Percentiles rank a stretch among this genome's conserved stretches.
These are phyloP conservation scores for Heliothis peltigera DNA, from an alignment of 2,888 invertebrate species.

Conservation along the genomic window DNA sequence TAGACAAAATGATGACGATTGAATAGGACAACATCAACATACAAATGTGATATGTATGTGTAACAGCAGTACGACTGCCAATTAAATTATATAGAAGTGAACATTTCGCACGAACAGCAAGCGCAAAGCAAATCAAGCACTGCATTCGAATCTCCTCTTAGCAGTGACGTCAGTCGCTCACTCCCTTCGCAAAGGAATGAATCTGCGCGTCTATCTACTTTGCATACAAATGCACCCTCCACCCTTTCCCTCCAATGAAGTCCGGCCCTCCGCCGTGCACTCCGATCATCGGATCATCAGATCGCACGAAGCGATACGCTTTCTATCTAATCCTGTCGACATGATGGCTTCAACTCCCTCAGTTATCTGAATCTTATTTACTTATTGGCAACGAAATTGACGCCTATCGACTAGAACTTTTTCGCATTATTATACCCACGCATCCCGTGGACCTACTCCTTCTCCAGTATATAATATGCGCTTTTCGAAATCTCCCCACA, in stretches of 20 bases:
- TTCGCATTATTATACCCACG: too few species aligned
- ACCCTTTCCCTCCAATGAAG: constrained; percentile 14
- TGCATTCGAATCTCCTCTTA: neutral
- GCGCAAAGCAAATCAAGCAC: too few species aligned
- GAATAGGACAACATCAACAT: neutral
- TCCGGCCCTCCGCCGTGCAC: too few species aligned
- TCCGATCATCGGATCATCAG: constrained; percentile 14
- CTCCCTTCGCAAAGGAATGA: constrained; percentile 18
- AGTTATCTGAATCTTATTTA: too few species aligned
- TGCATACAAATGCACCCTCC: constrained; percentile 55
- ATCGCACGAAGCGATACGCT: constrained; percentile 1
- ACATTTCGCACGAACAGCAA: neutral
- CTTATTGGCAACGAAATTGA: too few species aligned
- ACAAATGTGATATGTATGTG: neutral
- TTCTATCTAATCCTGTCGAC: neutral
- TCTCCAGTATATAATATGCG: too few species aligned
- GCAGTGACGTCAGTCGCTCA: constrained; percentile 10
- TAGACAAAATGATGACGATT: too few species aligned
- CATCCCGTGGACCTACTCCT: too few species aligned
- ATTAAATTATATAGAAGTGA: too few species aligned
- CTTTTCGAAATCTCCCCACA: too few species aligned
- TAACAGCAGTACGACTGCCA: too few species aligned
- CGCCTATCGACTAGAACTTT: too few species aligned
- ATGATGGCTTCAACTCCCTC: neutral
- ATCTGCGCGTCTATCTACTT: constrained; percentile 41